Evolutionary conservation across 2,888 invertebrate species (phyloP).

Genomic region (Mimumesa dahlbomi): DNA sequence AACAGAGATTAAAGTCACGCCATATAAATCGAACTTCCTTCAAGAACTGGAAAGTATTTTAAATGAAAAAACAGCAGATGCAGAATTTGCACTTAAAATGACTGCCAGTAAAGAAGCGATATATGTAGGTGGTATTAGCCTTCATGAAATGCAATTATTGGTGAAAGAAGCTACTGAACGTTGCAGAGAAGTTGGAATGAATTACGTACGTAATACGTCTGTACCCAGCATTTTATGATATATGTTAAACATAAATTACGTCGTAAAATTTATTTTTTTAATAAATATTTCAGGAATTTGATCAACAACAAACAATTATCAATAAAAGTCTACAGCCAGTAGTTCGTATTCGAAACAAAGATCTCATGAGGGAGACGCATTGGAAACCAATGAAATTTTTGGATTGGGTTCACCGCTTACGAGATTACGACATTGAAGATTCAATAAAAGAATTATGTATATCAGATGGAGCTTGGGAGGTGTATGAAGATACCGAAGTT

Average conservation of each 20-base stretch:
- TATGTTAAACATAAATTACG: too few species aligned
- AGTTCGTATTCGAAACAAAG: conserved; percentile 75
- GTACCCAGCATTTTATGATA: too few species aligned
- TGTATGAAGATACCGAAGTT: conserved; percentile 70
- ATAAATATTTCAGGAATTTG: conserved; percentile 72
- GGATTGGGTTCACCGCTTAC: conserved; percentile 75
- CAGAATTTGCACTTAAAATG: conserved; percentile 71
- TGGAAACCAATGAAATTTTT: conserved; percentile 76
- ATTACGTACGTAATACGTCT: conserved; percentile 79
- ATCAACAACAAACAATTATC: conserved; percentile 74
- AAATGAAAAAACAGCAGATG: conserved; percentile 74
- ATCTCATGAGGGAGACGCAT: conserved; percentile 68
- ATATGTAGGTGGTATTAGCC: conserved; percentile 72
- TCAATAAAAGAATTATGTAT: conserved; percentile 74
- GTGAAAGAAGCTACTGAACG: conserved; percentile 78
- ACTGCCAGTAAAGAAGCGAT: conserved; percentile 71
- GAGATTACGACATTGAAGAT: conserved; percentile 75
- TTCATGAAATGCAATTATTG: conserved; percentile 78
- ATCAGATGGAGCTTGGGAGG: conserved; percentile 71
- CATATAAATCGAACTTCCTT: conserved; percentile 82
- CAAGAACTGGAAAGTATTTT: conserved; percentile 82
- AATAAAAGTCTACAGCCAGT: conserved; percentile 72
- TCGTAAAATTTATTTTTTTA: too few species aligned
- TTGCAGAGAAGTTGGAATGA: conserved; percentile 75
- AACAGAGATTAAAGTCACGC: conserved; percentile 76